Base-by-base conservation (phyloP, 2,888 invertebrate species). In the Unio pictorum region DNA sequence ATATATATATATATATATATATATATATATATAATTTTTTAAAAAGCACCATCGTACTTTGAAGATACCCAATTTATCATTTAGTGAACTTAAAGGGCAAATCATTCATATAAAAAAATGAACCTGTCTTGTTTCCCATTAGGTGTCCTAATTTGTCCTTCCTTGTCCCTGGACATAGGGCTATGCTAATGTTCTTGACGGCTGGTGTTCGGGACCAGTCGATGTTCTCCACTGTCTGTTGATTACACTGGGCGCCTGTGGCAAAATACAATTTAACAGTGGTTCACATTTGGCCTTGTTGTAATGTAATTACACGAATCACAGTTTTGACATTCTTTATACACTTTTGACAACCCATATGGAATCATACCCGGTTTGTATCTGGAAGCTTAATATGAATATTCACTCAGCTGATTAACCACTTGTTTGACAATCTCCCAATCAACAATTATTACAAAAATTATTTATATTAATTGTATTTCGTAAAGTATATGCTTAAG, bases 241-340 rank as follows among this genome's bases (percentile, higher is more conserved):
- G 85, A 66, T 88, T 88, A 73, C 90, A 90, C 70, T 88, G 88
- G 4, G 89, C 88, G 64, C 90, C 90, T 89, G 67, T 20, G 66
- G 55, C 5, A 45, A n/a, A 15, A 56, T 30, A 65, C 5, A 61
- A 60, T 30, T 62, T 60, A 66, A 30, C 26, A 58, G 26, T 23
- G n/a, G 8, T 58, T 23, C n/a, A 58, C n/a, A n/a, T 18, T n/a
- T 23, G 58, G 58, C 15, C 58, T n/a, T 58, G 26, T 26, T n/a
- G 26, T 58, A 58, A 23, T 58, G 18, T 18, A 58, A 18, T 23
- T 58, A 8, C 4, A 64, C 17, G 17, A 18, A 23, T 64, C 17
- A 20, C 8, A 28, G 6, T 6, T 15, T 20, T 30, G 17, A 30
- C 20, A 62, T 28, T 62, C 62, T 26, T 62, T n/a, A 20, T 15